These are phyloP conservation scores for Fundulus diaphanus DNA, from an alignment of 2,797 vertebrate genomes.

Conservation along the genomic window DNA sequence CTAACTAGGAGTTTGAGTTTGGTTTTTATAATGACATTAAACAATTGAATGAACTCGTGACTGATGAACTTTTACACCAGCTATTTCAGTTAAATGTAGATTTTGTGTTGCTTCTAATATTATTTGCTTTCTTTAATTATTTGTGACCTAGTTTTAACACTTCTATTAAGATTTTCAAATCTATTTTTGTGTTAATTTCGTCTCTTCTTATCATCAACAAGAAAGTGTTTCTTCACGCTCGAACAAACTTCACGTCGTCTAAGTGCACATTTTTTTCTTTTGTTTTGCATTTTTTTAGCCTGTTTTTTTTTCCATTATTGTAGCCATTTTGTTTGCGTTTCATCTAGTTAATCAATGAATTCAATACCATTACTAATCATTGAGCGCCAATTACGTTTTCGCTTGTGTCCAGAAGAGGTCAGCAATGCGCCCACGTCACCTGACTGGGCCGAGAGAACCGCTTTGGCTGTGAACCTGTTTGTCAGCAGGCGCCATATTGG, in stretches of 20 bases:
- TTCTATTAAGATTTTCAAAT: background rate
- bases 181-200: background rate
- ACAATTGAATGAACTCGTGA: too few species aligned
- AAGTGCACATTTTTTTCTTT: background rate
- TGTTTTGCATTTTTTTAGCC: background rate
- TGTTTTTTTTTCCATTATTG: accelerated
- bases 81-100: background rate
- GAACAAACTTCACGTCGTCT: background rate
- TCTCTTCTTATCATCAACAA: background rate
- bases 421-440: background rate
- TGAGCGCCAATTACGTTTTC: background rate
- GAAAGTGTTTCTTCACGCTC: background rate
- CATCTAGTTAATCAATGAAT: background rate
- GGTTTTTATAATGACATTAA: background rate
- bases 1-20: background rate
- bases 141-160: background rate
- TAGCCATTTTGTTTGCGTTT: background rate
- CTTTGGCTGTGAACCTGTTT: conserved; percentile 38
- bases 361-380: too few species aligned
- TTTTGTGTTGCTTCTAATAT: background rate
- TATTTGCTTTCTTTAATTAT: background rate
- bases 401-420: conserved; percentile 53
- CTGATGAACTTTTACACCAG: background rate
- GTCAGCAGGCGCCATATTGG: conserved; percentile 55
- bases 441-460: background rate